Percentiles rank a stretch among this genome's conserved stretches.
Conservation (phyloP, 2,888 invertebrate genomes). For the Pyrochroa serraticornis region DNA sequence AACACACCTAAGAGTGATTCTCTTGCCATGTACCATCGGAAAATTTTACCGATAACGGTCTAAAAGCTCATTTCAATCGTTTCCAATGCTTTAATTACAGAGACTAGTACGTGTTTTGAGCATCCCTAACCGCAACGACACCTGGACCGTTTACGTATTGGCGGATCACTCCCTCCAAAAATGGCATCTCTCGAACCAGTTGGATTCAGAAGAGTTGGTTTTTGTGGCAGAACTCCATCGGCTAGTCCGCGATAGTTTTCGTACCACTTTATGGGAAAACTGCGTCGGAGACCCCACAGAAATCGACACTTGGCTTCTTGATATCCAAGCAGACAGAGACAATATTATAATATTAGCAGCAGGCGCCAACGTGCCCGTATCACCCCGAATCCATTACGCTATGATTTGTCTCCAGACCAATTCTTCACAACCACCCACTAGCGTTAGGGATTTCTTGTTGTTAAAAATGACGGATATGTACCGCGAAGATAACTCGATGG, state of each 20-base stretch:
- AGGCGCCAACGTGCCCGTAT: conserved; percentile 68
- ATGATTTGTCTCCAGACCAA: conserved; percentile 59
- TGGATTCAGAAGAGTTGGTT: conserved; percentile 71
- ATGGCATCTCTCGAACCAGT: conserved; percentile 70
- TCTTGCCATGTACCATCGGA: too few species aligned
- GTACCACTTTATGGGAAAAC: conserved; percentile 70
- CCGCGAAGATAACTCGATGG: conserved; percentile 58
- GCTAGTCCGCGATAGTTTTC: conserved; percentile 73
- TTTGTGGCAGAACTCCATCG: conserved; percentile 78
- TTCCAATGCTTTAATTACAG: conserved; percentile 52
- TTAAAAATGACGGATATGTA: conserved; percentile 57
- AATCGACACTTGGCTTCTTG: conserved; percentile 75
- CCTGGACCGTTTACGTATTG: conserved; percentile 71
- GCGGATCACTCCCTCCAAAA: conserved; percentile 82
- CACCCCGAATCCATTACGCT: conserved; percentile 72
- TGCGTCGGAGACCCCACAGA: conserved; percentile 64
- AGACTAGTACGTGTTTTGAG: conserved; percentile 73
- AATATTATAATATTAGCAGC: conserved; percentile 75
- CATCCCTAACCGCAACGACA: conserved; percentile 54
- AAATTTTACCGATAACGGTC: too few species aligned
- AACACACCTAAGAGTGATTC: too few species aligned
- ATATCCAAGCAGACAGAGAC: conserved; percentile 73
- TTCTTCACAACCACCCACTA: conserved; percentile 49
- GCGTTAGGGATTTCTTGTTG: conserved; percentile 52
- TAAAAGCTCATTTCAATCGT: too few species aligned